phyloP scores from a whole-genome alignment of 2,888 invertebrate genomes.

The Dynastes grantii region DNA sequence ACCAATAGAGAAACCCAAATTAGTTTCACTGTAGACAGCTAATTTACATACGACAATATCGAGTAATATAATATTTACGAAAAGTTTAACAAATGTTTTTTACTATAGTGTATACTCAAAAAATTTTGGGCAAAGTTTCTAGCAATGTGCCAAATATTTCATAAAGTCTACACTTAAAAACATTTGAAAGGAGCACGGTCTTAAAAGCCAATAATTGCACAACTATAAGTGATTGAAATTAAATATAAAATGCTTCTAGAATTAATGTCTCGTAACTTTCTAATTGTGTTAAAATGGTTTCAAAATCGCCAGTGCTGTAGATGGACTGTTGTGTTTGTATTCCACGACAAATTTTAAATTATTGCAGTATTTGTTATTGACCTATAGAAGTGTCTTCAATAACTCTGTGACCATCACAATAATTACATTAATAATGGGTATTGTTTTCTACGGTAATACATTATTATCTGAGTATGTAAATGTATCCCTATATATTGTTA shows the following conservation, averaged over 20 bases:
- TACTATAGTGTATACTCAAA: too few relatives aligned
- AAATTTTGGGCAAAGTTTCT: too few relatives aligned
- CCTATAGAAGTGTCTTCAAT: background rate
- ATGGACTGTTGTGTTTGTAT: background rate
- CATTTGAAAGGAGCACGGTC: too few relatives aligned
- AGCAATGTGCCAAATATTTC: background rate
- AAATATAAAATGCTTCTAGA: conserved; percentile 6
- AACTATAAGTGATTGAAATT: background rate
- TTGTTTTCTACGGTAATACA: background rate
- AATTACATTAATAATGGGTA: background rate
- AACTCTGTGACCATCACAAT: background rate
- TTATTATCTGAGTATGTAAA: too few relatives aligned
- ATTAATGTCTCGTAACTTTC: conserved; percentile 6
- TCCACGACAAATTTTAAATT: conserved; percentile 2
- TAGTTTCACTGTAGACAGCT: too few relatives aligned
- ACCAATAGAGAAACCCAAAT: too few relatives aligned
- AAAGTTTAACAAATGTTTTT: too few relatives aligned
- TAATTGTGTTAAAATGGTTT: conserved; percentile 16
- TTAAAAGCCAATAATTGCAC: background rate
- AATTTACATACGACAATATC: too few relatives aligned
- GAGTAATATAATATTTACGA: too few relatives aligned
- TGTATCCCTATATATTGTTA: too few relatives aligned
- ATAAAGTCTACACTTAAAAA: background rate
- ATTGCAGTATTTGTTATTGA: conserved; percentile 10
- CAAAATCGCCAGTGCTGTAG: background rate